Percentiles rank a stretch among this genome's conserved stretches.
Evolutionary conservation across 2,113 vertebrate species (phyloP).

Genomic region (Riparia riparia): DNA sequence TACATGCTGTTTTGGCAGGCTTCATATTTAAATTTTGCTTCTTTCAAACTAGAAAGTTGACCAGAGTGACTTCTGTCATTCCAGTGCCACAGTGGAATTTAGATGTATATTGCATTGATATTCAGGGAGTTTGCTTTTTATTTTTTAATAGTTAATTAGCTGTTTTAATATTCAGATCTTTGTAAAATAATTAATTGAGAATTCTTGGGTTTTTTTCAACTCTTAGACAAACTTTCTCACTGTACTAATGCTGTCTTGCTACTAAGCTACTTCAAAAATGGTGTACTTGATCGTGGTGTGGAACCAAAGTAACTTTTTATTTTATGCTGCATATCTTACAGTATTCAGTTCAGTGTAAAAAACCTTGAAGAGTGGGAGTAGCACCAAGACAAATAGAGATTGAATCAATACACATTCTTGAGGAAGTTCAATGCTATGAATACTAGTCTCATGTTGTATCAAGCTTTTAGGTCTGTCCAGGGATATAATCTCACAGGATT

Average conservation of each 20-base stretch:
- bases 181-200: not conserved
- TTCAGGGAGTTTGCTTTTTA: not conserved
- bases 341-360: not conserved
- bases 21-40: not conserved
- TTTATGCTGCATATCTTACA: not conserved
- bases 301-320: not conserved
- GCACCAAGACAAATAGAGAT: not conserved
- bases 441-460: not conserved
- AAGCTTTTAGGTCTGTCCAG: not conserved
- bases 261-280: not conserved
- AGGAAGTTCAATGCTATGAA: not conserved
- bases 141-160: not conserved
- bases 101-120: not conserved
- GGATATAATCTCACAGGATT: not conserved
- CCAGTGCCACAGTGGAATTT: not conserved
- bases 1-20: not conserved
- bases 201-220: not conserved
- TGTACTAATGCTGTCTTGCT: not conserved
- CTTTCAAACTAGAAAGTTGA: not conserved
- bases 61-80: not conserved
- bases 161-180: not conserved
- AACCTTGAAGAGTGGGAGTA: not conserved
- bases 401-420: not conserved
- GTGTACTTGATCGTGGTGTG: not conserved
- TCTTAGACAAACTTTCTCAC: not conserved